phyloP scores from a whole-genome alignment of 2,797 vertebrate genomes.

The Melanotaenia pygmaea region DNA sequence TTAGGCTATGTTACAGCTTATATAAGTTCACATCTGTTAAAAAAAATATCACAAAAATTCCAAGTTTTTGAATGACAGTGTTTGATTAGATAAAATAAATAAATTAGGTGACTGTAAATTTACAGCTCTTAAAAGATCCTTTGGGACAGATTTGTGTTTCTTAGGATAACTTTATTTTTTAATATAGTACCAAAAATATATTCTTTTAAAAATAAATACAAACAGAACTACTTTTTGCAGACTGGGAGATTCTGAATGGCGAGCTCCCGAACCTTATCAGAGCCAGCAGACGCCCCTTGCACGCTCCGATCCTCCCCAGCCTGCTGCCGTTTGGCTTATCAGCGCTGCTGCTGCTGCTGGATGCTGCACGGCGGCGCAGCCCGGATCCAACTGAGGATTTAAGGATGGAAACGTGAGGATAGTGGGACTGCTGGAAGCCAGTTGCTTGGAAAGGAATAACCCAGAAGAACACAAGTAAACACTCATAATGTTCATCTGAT shows the following conservation, averaged over 20 bases:
- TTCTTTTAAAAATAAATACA: background rate
- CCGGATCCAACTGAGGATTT: slow-evolving; percentile 54
- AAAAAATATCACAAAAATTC: background rate
- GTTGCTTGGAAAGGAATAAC: slow-evolving; percentile 17
- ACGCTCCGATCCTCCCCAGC: slow-evolving; percentile 26
- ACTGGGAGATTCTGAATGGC: slow-evolving; percentile 22
- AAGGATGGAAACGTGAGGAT: slow-evolving; percentile 45
- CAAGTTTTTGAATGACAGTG: background rate
- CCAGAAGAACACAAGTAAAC: background rate
- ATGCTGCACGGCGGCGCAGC: slow-evolving; percentile 64
- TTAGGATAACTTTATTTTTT: background rate
- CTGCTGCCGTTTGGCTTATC: slow-evolving; percentile 48
- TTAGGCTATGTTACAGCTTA: background rate
- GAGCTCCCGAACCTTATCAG: slow-evolving; percentile 15
- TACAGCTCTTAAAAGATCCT: background rate
- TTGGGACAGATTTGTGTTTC: slow-evolving; percentile 14
- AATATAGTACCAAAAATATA: no score
- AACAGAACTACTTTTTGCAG: background rate
- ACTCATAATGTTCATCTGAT: slow-evolving; percentile 6
- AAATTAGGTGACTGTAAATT: background rate
- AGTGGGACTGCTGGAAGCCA: slow-evolving; percentile 17
- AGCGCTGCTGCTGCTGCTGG: slow-evolving; percentile 47
- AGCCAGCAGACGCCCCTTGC: slow-evolving; percentile 39
- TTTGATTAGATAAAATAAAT: background rate
- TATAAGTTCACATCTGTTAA: background rate